Percentiles rank a stretch among this genome's conserved stretches.
phyloP scores from a whole-genome alignment of 1,140 invertebrate species.

The Aphidius gifuensis region DNA sequence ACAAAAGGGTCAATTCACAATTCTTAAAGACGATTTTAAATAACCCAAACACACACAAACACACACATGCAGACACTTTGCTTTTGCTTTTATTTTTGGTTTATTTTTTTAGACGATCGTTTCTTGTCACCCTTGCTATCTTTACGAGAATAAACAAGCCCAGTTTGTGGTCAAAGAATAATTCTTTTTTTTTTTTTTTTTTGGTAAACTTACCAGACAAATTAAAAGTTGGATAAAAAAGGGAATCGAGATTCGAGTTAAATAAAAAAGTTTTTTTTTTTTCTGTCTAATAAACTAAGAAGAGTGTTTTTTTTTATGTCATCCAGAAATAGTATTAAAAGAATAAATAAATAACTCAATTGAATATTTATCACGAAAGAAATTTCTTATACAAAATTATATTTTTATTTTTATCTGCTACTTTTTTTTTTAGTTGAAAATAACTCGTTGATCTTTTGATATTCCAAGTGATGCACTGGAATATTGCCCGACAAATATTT shows the following conservation, averaged over 20 bases:
- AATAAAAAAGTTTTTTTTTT: slow-evolving; percentile 10
- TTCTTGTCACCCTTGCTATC: slow-evolving; percentile 27
- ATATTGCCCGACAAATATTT: slow-evolving; percentile 19
- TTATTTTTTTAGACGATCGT: slow-evolving; percentile 30
- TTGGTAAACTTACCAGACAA: slow-evolving; percentile 36
- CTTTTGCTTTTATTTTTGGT: slow-evolving; percentile 17
- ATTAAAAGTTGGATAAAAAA: slow-evolving; percentile 37
- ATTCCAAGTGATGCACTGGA: slow-evolving; percentile 7
- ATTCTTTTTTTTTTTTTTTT: slow-evolving; percentile 5
- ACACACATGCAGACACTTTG: slow-evolving; percentile 2
- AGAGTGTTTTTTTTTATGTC: not conserved
- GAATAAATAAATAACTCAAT: not conserved
- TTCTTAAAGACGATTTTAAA: not conserved
- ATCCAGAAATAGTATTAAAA: not conserved
- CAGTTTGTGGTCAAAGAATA: slow-evolving; percentile 18
- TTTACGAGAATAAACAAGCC: slow-evolving; percentile 13
- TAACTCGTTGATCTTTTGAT: slow-evolving; percentile 22
- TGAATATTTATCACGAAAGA: not conserved
- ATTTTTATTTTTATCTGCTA: slow-evolving; percentile 6
- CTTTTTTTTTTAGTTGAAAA: slow-evolving; percentile 15
- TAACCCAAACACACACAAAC: slow-evolving; percentile 15
- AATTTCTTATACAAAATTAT: not conserved
- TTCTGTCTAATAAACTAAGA: not conserved
- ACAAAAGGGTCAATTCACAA: slow-evolving; percentile 35
- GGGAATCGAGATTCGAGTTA: slow-evolving; percentile 20